Conservation (phyloP, 1,140 invertebrate species). For the Homarus americanus region DNA sequence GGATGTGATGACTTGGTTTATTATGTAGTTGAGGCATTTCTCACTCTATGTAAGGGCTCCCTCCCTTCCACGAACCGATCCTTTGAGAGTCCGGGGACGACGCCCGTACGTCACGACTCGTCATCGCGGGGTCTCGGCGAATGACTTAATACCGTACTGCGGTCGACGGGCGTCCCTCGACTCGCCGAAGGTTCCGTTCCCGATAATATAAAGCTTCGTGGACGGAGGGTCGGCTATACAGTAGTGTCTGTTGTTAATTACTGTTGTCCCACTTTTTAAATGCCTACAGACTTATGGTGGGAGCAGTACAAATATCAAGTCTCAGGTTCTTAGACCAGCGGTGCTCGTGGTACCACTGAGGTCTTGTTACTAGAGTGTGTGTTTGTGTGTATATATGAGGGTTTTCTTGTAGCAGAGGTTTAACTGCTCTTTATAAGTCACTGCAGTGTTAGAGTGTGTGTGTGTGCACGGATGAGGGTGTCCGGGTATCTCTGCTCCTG, state of each 20-base stretch:
- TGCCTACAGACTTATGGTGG: conserved; percentile 13
- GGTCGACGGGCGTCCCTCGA: too few relatives aligned
- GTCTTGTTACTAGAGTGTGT: not conserved
- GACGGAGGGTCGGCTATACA: too few relatives aligned
- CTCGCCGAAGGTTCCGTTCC: too few relatives aligned
- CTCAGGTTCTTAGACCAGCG: not conserved
- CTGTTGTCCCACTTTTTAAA: not conserved
- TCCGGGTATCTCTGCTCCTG: not conserved
- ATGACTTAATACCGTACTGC: too few relatives aligned
- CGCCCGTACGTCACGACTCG: too few relatives aligned
- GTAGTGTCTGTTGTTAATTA: not conserved
- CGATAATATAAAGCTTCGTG: too few relatives aligned
- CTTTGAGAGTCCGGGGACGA: too few relatives aligned
- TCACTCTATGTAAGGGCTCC: too few relatives aligned
- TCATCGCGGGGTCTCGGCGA: too few relatives aligned
- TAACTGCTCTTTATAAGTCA: not conserved
- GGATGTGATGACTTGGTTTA: not conserved
- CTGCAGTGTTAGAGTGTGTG: not conserved
- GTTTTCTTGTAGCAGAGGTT: not conserved
- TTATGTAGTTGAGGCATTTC: too few relatives aligned
- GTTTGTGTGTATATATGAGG: not conserved
- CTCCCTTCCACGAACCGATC: too few relatives aligned
- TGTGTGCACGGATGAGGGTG: not conserved
- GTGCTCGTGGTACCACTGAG: not conserved
- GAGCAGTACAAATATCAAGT: conserved; percentile 19